Evolutionary conservation across 2,888 invertebrate species (phyloP).

Genomic region (Stramonita haemastoma): DNA sequence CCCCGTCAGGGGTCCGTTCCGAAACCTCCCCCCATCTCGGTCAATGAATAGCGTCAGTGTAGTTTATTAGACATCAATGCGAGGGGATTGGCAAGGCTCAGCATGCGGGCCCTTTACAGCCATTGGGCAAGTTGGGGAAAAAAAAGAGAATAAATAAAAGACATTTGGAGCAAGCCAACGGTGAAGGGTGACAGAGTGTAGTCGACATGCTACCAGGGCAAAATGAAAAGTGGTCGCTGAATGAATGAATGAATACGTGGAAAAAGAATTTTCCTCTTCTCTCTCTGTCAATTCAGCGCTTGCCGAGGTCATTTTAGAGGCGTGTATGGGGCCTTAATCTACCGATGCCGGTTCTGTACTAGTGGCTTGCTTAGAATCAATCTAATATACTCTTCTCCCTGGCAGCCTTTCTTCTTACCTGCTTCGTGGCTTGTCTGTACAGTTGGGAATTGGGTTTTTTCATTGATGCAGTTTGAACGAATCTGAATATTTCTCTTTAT

Average conservation of each 20-base stretch:
- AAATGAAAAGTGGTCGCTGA: neutral
- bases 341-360: no score
- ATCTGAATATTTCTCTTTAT: no score
- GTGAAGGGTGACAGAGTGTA: neutral
- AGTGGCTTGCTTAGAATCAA: no score
- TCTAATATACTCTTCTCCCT: no score
- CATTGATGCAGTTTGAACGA: no score
- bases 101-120: neutral
- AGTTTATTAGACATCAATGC: constrained; percentile 23
- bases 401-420: no score
- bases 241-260: neutral
- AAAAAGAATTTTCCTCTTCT: neutral
- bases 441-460: no score
- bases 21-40: constrained; percentile 16
- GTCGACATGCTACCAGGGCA: neutral
- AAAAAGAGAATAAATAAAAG: neutral
- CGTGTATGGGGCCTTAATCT: no score
- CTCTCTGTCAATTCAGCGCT: no score
- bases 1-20: constrained; percentile 12
- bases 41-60: neutral
- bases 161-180: neutral
- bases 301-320: no score
- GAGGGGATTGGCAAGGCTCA: neutral
- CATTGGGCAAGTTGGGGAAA: neutral
- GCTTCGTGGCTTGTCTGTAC: no score